Conservation (phyloP, 2,113 vertebrate species). For the Bolborhynchus lineola region DNA sequence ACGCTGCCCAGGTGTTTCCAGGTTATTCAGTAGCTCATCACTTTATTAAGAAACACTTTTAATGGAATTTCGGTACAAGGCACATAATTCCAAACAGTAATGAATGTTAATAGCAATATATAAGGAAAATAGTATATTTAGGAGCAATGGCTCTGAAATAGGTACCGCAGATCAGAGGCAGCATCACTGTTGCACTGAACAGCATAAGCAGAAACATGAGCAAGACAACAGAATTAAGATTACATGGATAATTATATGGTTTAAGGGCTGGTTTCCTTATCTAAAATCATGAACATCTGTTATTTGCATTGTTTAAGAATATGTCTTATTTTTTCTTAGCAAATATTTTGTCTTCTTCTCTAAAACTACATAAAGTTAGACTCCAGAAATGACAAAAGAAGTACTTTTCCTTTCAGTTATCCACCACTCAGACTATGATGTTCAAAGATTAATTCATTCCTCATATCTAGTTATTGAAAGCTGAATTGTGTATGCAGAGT, state of each 20-base stretch:
- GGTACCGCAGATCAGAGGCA: background rate
- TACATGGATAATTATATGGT: background rate
- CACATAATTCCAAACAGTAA: background rate
- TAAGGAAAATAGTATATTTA: background rate
- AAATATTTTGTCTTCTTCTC: background rate
- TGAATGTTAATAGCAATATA: background rate
- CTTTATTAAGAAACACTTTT: background rate
- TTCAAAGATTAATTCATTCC: background rate
- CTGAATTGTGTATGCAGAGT: background rate
- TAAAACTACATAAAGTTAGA: background rate
- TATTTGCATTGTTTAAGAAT: background rate
- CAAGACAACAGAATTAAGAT: background rate
- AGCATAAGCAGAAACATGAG: background rate
- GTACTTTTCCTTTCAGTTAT: background rate
- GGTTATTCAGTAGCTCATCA: background rate
- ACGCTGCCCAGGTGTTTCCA: background rate
- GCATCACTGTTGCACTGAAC: background rate
- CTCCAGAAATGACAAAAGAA: background rate
- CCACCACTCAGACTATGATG: background rate
- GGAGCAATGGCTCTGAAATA: background rate
- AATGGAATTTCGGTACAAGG: background rate
- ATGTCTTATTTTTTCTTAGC: background rate
- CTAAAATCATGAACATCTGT: background rate
- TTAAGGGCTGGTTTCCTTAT: background rate
- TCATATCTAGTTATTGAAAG: background rate